These are phyloP conservation scores for Danio choprae DNA, from an alignment of 2,797 vertebrate genomes.

Conservation along the genomic window DNA sequence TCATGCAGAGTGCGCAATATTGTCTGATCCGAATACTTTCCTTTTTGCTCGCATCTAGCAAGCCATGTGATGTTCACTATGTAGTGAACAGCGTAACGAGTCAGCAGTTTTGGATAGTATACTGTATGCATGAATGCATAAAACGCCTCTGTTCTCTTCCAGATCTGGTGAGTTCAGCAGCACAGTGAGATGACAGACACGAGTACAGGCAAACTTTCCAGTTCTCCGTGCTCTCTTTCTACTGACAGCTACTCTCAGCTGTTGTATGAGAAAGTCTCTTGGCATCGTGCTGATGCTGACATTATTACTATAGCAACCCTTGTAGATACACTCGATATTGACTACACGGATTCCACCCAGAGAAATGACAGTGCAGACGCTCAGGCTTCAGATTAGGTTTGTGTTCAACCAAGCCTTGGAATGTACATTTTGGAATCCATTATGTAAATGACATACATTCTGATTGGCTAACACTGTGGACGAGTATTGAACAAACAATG, in stretches of 20 bases:
- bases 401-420: neutral
- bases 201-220: conserved; percentile 29
- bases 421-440: neutral
- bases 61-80: neutral
- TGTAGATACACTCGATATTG: conserved; percentile 17
- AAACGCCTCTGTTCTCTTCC: conserved; percentile 28
- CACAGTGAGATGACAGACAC: conserved; percentile 11
- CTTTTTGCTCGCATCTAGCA: conserved; percentile 4
- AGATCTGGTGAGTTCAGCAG: conserved; percentile 39
- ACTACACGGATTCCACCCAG: neutral
- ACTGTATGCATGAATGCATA: conserved; percentile 30
- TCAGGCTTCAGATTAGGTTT: neutral
- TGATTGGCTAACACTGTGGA: neutral
- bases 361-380: neutral
- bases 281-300: conserved; percentile 29
- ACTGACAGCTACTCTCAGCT: conserved; percentile 26
- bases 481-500: neutral
- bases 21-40: neutral
- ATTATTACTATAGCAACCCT: conserved; percentile 31
- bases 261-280: conserved; percentile 20
- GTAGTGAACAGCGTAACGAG: conserved; percentile 8
- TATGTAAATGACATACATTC: neutral
- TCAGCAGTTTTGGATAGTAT: conserved; percentile 26
- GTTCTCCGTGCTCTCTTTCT: conserved; percentile 15
- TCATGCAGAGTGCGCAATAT: neutral